Conservation (phyloP, 2,888 invertebrate genomes). For the Aspidiotus destructor region DNA sequence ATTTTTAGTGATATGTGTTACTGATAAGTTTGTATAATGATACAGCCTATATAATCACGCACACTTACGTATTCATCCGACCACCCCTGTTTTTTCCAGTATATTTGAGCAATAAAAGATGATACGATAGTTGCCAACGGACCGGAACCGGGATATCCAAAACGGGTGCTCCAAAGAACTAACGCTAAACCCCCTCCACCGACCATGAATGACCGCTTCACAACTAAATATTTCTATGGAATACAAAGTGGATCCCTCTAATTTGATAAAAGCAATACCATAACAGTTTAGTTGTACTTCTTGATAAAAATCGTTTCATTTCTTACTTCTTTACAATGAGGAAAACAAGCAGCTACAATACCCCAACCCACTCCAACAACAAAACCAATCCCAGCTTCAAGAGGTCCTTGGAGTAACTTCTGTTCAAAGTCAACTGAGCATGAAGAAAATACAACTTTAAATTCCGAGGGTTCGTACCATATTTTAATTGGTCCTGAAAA, state of each 20-base stretch:
- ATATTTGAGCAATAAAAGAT: conserved; percentile 49
- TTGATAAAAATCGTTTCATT: not conserved
- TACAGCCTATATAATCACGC: not conserved
- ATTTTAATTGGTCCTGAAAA: too few relatives aligned
- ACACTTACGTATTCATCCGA: conserved; percentile 21
- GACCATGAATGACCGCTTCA: conserved; percentile 43
- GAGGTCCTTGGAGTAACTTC: conserved; percentile 49
- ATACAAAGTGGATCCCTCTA: not conserved
- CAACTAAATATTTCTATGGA: conserved; percentile 36
- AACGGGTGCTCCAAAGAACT: conserved; percentile 51
- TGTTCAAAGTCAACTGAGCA: conserved; percentile 44
- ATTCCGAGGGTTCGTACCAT: too few relatives aligned
- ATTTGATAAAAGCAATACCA: not conserved
- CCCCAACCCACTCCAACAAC: conserved; percentile 53
- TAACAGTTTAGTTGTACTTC: not conserved
- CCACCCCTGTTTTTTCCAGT: conserved; percentile 44
- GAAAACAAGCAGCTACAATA: conserved; percentile 51
- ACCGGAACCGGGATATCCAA: conserved; percentile 54
- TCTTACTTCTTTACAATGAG: conserved; percentile 46
- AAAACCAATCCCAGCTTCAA: conserved; percentile 52
- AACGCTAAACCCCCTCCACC: conserved; percentile 54
- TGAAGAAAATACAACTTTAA: too few relatives aligned
- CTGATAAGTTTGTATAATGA: not conserved
- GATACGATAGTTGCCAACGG: conserved; percentile 50
- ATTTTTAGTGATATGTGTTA: not conserved